A percentile compares a stretch with the other conserved stretches of the same genome.
phyloP scores from a whole-genome alignment of 2,113 vertebrate species.

The Crotalus horridus region DNA sequence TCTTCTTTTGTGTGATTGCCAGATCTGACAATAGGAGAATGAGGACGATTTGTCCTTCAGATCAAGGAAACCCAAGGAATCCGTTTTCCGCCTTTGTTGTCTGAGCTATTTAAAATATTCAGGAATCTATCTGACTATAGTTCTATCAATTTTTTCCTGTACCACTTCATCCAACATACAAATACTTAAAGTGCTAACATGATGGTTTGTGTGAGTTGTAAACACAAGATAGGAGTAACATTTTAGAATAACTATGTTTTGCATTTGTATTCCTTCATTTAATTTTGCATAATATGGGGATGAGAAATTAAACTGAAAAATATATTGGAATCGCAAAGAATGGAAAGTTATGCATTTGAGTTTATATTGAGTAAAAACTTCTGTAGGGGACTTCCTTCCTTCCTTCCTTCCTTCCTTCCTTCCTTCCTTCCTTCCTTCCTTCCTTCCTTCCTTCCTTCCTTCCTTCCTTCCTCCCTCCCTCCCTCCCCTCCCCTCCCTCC shows the following conservation, averaged over 20 bases:
- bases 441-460: too few relatives aligned
- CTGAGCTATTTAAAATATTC: background rate
- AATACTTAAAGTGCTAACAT: background rate
- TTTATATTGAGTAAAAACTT: background rate
- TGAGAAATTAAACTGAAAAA: background rate
- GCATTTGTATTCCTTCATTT: background rate
- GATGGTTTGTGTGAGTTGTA: background rate
- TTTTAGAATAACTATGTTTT: background rate
- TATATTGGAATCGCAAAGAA: background rate
- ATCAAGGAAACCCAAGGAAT: background rate
- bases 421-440: too few relatives aligned
- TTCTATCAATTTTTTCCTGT: background rate
- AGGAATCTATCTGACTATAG: background rate
- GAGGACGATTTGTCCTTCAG: background rate
- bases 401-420: background rate
- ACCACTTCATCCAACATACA: background rate
- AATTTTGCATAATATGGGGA: background rate
- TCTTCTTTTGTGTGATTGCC: background rate
- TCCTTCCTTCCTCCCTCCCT: background rate
- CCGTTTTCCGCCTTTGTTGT: background rate
- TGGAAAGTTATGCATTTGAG: background rate
- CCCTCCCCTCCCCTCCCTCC: too few relatives aligned
- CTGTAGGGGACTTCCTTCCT: background rate
- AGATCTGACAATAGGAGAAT: background rate
- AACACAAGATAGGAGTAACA: background rate